Conservation (phyloP, 2,113 vertebrate genomes). For the Nymphicus hollandicus region DNA sequence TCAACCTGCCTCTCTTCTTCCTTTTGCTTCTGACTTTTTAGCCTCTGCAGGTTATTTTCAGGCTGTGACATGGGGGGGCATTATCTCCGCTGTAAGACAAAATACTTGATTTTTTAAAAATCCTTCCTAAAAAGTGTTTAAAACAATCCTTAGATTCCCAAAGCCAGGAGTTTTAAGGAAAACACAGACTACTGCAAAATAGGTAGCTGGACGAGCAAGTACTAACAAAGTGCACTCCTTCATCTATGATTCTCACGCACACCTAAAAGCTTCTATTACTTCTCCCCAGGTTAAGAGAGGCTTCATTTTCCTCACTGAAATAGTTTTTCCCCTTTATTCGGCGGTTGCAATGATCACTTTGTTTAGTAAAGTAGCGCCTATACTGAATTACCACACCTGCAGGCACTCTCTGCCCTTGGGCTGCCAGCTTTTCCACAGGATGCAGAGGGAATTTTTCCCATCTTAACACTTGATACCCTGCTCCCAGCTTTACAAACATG, state of each 20-base stretch:
- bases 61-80: accelerated
- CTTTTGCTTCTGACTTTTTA: background rate
- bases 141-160: background rate
- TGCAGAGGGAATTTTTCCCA: slow-evolving; percentile 10
- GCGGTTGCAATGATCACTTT: background rate
- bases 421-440: slow-evolving; percentile 33
- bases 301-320: background rate
- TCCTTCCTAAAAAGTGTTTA: background rate
- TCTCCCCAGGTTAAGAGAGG: background rate
- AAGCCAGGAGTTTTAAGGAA: background rate
- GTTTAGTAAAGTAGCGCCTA: background rate
- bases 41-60: background rate
- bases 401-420: background rate
- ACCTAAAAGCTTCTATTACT: background rate
- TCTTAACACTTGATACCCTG: slow-evolving; percentile 28
- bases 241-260: accelerated
- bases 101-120: background rate
- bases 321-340: background rate
- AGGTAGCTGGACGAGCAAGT: background rate
- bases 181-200: background rate
- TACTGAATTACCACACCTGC: background rate
- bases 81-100: background rate
- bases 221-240: background rate
- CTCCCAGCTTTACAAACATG: slow-evolving; percentile 14
- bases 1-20: background rate